Conservation (phyloP, 2,888 invertebrate genomes). For the Nebria salina region DNA sequence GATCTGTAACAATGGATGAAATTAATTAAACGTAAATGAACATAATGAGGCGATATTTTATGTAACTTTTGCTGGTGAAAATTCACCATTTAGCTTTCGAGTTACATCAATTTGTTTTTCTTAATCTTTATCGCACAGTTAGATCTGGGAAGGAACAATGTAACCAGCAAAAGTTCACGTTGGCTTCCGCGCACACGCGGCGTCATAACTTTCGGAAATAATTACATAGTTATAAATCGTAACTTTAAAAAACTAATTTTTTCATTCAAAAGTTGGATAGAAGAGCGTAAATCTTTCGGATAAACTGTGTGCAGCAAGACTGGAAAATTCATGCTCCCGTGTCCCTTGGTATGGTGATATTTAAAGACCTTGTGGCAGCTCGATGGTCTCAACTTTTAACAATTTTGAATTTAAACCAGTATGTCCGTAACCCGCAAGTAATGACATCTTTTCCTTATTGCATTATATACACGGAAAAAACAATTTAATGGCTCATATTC, state of each 20-base stretch:
- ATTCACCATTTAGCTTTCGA: slow-evolving; percentile 9
- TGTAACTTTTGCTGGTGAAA: neutral
- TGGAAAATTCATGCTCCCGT: slow-evolving; percentile 31
- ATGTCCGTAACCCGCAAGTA: slow-evolving; percentile 22
- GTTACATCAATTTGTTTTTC: slow-evolving; percentile 40
- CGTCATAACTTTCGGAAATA: slow-evolving; percentile 44
- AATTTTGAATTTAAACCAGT: slow-evolving; percentile 30
- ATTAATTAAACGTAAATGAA: slow-evolving; percentile 1
- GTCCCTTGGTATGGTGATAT: slow-evolving; percentile 5
- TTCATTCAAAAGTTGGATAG: slow-evolving; percentile 44
- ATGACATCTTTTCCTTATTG: neutral
- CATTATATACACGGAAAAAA: neutral
- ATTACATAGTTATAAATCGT: slow-evolving; percentile 44
- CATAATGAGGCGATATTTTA: neutral
- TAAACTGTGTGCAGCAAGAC: slow-evolving; percentile 37
- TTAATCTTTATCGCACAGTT: slow-evolving; percentile 22
- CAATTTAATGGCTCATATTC: no score
- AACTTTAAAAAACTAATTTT: slow-evolving; percentile 44
- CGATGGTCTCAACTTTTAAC: slow-evolving; percentile 25
- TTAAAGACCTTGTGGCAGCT: neutral
- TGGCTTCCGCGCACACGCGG: slow-evolving; percentile 9
- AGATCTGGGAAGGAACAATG: neutral
- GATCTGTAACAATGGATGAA: neutral
- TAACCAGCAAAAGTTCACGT: slow-evolving; percentile 14
- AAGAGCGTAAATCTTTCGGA: slow-evolving; percentile 42